phyloP scores from a whole-genome alignment of 2,113 vertebrate species.

The Microtus montanus region DNA sequence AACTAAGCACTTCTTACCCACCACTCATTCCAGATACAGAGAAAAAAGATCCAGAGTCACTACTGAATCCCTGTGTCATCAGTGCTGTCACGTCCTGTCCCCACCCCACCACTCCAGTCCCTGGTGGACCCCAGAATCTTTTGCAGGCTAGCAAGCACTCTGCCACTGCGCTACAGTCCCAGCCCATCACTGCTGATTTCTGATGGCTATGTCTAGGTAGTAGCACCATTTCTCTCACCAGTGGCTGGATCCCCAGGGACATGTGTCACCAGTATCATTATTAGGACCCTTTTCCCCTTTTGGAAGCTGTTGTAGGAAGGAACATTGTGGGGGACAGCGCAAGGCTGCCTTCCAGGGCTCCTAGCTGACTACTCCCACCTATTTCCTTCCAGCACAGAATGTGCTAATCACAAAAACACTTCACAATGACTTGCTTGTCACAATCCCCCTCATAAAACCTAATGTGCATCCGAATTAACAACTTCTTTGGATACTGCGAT shows the following conservation, averaged over 20 bases:
- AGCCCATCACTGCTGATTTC: neutral
- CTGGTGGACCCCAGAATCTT: neutral
- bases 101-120: neutral
- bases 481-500: slow-evolving; percentile 31
- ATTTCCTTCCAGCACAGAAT: slow-evolving; percentile 72
- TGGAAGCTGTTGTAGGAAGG: slow-evolving; percentile 35
- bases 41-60: neutral
- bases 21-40: neutral
- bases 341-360: slow-evolving; percentile 54
- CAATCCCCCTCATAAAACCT: slow-evolving; percentile 45
- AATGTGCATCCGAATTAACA: slow-evolving; percentile 53
- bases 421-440: slow-evolving; percentile 67
- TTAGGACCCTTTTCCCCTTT: neutral
- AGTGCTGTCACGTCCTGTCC: neutral
- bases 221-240: neutral
- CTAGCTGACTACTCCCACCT: slow-evolving; percentile 66
- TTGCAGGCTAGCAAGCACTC: neutral
- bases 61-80: neutral
- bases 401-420: slow-evolving; percentile 66
- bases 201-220: neutral
- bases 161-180: neutral
- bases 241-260: neutral
- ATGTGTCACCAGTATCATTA: neutral
- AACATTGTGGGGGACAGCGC: neutral
- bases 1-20: neutral